phyloP scores from a whole-genome alignment of 2,113 vertebrate species.

The Apaloderma vittatum region DNA sequence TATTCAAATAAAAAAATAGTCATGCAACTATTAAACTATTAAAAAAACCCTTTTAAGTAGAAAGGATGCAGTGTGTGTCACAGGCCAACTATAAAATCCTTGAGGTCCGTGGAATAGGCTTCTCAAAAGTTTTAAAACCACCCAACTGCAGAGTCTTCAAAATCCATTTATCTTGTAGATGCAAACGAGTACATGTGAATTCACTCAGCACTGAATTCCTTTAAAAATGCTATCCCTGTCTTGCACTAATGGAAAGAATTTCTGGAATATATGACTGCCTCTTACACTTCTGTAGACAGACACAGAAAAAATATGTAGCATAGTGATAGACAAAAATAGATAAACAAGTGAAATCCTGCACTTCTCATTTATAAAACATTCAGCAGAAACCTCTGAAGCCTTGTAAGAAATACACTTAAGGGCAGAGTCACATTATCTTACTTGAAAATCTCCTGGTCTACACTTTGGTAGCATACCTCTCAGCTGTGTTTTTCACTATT shows the following conservation, averaged over 20 bases:
- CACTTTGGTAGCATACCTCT: not conserved
- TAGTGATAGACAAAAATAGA: not conserved
- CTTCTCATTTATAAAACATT: not conserved
- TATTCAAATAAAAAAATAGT: not conserved
- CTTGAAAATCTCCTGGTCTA: not conserved
- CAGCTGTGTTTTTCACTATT: not conserved
- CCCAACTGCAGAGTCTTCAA: not conserved
- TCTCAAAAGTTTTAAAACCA: not conserved
- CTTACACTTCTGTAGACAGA: not conserved
- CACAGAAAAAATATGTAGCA: not conserved
- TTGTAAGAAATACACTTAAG: not conserved
- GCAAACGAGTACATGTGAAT: not conserved
- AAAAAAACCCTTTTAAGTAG: not conserved
- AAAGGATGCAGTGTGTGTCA: not conserved
- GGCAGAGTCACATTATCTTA: not conserved
- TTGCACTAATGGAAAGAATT: not conserved
- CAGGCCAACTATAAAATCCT: not conserved
- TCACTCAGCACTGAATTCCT: not conserved
- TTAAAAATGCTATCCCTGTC: not conserved
- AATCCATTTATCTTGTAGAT: not conserved
- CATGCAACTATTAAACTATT: not conserved
- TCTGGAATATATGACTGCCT: not conserved
- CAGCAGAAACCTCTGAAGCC: not conserved
- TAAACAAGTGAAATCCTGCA: not conserved
- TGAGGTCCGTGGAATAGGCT: not conserved